Percentiles rank a stretch among this genome's conserved stretches.
These are phyloP conservation scores for Brachionus calyciflorus DNA, from an alignment of 1,140 invertebrate genomes.

Conservation along the genomic window DNA sequence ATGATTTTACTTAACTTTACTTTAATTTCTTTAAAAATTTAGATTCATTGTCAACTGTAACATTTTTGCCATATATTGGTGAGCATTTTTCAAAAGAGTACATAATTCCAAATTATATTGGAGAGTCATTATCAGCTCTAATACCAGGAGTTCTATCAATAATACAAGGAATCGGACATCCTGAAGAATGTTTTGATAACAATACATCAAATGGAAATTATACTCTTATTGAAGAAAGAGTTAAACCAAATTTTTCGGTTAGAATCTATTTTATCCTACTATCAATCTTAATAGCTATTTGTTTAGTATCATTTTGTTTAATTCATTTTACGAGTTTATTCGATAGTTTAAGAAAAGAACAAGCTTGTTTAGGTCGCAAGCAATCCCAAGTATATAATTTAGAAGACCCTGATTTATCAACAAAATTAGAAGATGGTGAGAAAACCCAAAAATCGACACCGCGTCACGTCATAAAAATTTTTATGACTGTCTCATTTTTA, in stretches of 20 bases:
- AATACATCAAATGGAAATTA: neutral
- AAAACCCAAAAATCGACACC: neutral
- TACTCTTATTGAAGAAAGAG: neutral
- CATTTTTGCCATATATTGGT: slow-evolving; percentile 84
- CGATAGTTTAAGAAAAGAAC: too few relatives aligned
- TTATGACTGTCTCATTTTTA: slow-evolving; percentile 1
- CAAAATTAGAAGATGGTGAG: neutral
- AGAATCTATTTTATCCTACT: slow-evolving; percentile 15
- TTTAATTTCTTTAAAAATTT: too few relatives aligned
- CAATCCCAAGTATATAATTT: too few relatives aligned
- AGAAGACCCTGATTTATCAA: neutral
- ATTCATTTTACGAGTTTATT: too few relatives aligned
- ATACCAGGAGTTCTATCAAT: slow-evolving; percentile 78
- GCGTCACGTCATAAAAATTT: neutral
- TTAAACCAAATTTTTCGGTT: slow-evolving; percentile 1
- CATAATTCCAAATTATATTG: slow-evolving; percentile 68
- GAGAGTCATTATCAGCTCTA: slow-evolving; percentile 81
- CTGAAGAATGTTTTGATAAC: neutral
- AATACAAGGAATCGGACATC: slow-evolving; percentile 68
- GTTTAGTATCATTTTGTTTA: too few relatives aligned
- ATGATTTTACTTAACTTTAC: too few relatives aligned
- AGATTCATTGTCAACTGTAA: slow-evolving; percentile 71
- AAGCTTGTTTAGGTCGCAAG: too few relatives aligned
- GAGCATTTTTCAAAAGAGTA: slow-evolving; percentile 70
- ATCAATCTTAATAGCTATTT: too few relatives aligned